A percentile compares a stretch with the other conserved stretches of the same genome.
Evolutionary conservation across 2,888 invertebrate species (phyloP).

Genomic region (Epinotia ramella): DNA sequence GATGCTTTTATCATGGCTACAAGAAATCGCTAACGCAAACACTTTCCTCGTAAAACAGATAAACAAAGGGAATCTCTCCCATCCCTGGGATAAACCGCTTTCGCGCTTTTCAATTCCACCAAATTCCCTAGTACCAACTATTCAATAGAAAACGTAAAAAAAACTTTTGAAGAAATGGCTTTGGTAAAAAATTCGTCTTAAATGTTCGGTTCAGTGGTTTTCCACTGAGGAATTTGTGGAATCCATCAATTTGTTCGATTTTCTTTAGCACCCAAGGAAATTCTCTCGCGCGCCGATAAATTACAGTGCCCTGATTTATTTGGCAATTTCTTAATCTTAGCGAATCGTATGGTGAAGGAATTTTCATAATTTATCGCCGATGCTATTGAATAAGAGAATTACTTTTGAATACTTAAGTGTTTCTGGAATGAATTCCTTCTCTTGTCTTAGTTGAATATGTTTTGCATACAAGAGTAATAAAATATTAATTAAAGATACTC

Average conservation of each 20-base stretch:
- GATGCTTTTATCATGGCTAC: conserved; percentile 21
- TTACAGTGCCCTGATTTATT: conserved; percentile 75
- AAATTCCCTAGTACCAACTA: conserved; percentile 42
- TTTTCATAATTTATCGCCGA: conserved; percentile 40
- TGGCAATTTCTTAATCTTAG: conserved; percentile 68
- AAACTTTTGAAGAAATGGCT: conserved; percentile 50
- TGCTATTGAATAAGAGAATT: conserved; percentile 15
- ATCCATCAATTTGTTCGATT: conserved; percentile 77
- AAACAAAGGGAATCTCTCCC: conserved; percentile 34
- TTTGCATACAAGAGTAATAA: too few relatives aligned
- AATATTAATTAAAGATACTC: too few relatives aligned
- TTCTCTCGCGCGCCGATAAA: conserved; percentile 70
- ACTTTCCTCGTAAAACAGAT: conserved; percentile 26
- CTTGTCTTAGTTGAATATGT: too few relatives aligned
- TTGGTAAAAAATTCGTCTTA: conserved; percentile 59
- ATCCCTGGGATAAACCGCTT: conserved; percentile 31
- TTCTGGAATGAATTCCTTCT: neutral
- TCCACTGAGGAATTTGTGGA: conserved; percentile 66
- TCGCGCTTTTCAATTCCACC: conserved; percentile 28
- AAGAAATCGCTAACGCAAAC: conserved; percentile 28
- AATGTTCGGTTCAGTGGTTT: conserved; percentile 60
- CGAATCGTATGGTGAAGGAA: conserved; percentile 44
- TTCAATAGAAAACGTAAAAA: conserved; percentile 45
- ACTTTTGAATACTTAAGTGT: conserved; percentile 4
- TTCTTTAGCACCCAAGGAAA: conserved; percentile 63